These are phyloP conservation scores for Scaeva pyrastri DNA, from an alignment of 2,888 invertebrate species.

Conservation along the genomic window DNA sequence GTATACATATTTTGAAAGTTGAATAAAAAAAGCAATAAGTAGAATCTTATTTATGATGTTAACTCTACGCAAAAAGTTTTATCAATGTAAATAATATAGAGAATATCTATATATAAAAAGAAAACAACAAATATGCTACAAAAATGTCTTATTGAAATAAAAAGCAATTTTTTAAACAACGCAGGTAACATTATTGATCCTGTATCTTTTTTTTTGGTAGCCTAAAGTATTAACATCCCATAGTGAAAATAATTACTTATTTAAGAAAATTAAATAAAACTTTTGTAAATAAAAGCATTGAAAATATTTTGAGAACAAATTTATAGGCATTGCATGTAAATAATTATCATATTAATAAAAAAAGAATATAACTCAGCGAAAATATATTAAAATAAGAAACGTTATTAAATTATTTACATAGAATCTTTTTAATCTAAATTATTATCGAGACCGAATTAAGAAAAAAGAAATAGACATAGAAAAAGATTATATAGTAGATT, in stretches of 20 bases:
- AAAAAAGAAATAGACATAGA: not conserved
- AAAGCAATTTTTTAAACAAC: conserved; percentile 34
- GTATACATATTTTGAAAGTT: conserved; percentile 12
- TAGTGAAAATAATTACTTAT: conserved; percentile 6
- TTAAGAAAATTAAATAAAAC: not conserved
- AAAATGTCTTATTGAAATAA: conserved; percentile 33
- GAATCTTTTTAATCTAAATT: not conserved
- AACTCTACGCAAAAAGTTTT: not conserved
- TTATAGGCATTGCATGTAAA: not conserved
- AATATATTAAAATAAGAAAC: conserved; percentile 8
- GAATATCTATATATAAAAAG: not conserved
- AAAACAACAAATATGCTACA: conserved; percentile 10
- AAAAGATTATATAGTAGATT: not conserved
- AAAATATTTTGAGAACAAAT: not conserved
- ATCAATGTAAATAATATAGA: conserved; percentile 8
- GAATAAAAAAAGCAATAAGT: conserved; percentile 22
- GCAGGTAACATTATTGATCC: conserved; percentile 21
- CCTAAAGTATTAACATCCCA: conserved; percentile 5
- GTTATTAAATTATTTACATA: conserved; percentile 5
- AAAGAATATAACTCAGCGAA: conserved; percentile 26
- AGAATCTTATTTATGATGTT: conserved; percentile 19
- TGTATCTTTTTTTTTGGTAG: not conserved
- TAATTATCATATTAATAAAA: not conserved
- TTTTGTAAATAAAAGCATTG: conserved; percentile 5
- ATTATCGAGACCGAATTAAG: not conserved